phyloP scores from a whole-genome alignment of 2,888 invertebrate genomes.

The Athrips mouffetella region DNA sequence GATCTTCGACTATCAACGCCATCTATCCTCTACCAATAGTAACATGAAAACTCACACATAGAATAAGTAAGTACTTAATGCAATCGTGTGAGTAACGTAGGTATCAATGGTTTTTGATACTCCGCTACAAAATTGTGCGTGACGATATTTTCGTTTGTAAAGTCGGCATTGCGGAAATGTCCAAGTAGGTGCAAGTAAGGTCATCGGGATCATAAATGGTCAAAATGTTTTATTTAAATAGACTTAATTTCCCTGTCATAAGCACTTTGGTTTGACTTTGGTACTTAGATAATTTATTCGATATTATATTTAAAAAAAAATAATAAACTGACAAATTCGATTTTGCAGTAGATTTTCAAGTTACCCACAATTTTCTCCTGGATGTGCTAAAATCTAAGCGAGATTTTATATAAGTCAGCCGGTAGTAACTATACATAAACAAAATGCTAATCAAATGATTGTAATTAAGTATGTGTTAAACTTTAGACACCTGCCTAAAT shows the following conservation, averaged over 20 bases:
- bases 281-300: too few relatives aligned
- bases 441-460: background rate
- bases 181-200: constrained; percentile 63
- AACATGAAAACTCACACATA: constrained; percentile 17
- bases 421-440: too few relatives aligned
- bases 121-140: constrained; percentile 41
- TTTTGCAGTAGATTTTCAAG: too few relatives aligned
- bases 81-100: constrained; percentile 22
- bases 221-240: constrained; percentile 18
- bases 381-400: too few relatives aligned
- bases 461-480: background rate
- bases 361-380: too few relatives aligned
- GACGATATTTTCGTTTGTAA: constrained; percentile 37
- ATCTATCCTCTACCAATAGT: constrained; percentile 27
- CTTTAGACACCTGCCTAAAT: constrained; percentile 22
- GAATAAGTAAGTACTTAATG: constrained; percentile 3
- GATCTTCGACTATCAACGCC: constrained; percentile 30
- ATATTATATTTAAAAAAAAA: too few relatives aligned
- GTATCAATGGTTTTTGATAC: constrained; percentile 25
- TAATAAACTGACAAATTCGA: too few relatives aligned
- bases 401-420: too few relatives aligned
- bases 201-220: constrained; percentile 39
- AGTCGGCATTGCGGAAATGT: constrained; percentile 52
- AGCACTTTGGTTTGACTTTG: too few relatives aligned
- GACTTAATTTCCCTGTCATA: too few relatives aligned